phyloP scores from a whole-genome alignment of 2,888 invertebrate genomes.

The Cheilosia variabilis region DNA sequence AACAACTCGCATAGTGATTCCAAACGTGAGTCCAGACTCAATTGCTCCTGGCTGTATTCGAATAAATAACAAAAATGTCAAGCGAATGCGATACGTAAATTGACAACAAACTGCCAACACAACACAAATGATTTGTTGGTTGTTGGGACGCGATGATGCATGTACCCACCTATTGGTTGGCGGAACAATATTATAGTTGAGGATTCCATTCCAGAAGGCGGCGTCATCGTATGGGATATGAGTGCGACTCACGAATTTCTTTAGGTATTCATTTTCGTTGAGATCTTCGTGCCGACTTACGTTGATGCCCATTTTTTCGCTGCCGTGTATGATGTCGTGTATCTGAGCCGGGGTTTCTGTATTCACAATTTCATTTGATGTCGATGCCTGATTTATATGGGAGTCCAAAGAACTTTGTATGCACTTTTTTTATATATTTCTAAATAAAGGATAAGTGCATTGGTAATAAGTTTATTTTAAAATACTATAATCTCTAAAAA shows the following conservation, averaged over 20 bases:
- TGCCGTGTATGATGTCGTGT: constrained; percentile 35
- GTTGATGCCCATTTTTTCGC: constrained; percentile 89
- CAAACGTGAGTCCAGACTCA: constrained; percentile 91
- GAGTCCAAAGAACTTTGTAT: background rate
- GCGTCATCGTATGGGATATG: constrained; percentile 93
- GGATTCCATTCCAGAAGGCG: constrained; percentile 96
- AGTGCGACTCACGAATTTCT: constrained; percentile 88
- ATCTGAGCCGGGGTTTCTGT: constrained; percentile 53
- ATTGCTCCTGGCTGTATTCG: constrained; percentile 89
- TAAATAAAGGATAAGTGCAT: constrained; percentile 32
- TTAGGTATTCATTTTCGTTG: constrained; percentile 91
- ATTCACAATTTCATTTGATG: constrained; percentile 62
- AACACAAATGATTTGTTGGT: constrained; percentile 40
- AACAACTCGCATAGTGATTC: constrained; percentile 90
- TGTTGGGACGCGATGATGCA: constrained; percentile 42
- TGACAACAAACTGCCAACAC: constrained; percentile 66
- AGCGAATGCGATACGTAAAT: constrained; percentile 30
- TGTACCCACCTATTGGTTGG: constrained; percentile 88
- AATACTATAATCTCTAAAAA: constrained; percentile 18
- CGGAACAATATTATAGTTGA: constrained; percentile 94
- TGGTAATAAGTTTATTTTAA: constrained; percentile 21
- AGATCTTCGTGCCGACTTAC: constrained; percentile 92
- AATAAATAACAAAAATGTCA: constrained; percentile 40
- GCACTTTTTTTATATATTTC: background rate
- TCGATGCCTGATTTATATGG: background rate